These are phyloP conservation scores for Danio kyathit DNA, from an alignment of 2,797 vertebrate genomes.

Conservation along the genomic window DNA sequence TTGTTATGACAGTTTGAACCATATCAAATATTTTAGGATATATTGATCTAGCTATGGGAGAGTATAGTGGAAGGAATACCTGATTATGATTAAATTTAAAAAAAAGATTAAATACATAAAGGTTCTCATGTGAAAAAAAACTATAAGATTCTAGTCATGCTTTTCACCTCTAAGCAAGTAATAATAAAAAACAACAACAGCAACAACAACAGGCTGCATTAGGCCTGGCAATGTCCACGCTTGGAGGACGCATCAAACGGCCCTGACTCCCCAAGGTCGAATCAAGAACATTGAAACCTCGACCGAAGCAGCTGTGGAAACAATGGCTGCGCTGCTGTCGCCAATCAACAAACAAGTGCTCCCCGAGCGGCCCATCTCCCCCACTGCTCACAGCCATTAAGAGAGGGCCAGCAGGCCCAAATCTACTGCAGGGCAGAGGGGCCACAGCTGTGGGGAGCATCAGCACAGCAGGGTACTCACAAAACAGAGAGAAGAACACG, in stretches of 20 bases:
- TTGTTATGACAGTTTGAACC: not conserved
- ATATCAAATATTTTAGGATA: not conserved
- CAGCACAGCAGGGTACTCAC: conserved; percentile 29
- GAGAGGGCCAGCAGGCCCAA: conserved; percentile 45
- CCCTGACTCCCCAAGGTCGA: conserved; percentile 57
- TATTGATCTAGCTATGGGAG: no score
- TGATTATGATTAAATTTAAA: no score
- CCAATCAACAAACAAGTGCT: conserved; percentile 63
- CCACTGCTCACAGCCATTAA: conserved; percentile 45
- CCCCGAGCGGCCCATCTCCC: conserved; percentile 50
- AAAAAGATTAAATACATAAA: no score
- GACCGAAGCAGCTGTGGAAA: conserved; percentile 65
- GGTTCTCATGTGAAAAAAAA: no score
- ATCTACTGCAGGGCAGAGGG: conserved; percentile 44
- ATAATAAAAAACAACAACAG: not conserved
- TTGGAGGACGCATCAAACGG: conserved; percentile 42
- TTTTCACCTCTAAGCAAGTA: not conserved
- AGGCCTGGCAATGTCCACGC: conserved; percentile 17
- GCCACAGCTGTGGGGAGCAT: conserved; percentile 54
- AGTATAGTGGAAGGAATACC: no score
- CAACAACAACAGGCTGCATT: not conserved
- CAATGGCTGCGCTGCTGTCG: conserved; percentile 56
- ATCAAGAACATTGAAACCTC: conserved; percentile 61
- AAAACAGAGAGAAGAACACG: conserved; percentile 21
- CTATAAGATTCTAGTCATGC: not conserved